Base-by-base conservation (phyloP, 1,140 invertebrate species). In the Microplitis mediator region DNA sequence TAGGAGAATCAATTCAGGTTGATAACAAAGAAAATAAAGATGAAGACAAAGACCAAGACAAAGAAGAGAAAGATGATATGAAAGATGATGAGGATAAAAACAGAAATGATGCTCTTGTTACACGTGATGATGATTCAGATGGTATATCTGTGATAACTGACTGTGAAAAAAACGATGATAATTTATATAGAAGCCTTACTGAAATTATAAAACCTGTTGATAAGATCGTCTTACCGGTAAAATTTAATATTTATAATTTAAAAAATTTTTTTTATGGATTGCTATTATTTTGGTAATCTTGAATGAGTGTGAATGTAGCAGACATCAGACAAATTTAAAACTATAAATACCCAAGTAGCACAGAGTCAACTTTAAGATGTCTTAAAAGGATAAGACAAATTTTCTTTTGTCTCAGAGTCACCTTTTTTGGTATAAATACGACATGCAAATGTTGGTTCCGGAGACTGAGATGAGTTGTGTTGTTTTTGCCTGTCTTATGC, bases 101-200 rank as follows among this genome's bases (percentile, higher is more conserved):
- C 23, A 54, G 16, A 39, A 35, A 3, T 45, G n/a, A 67, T 0
- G 45, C n/a, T 64, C 4, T 36, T 31, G 51, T 36, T 36, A 3
- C 14, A 50, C 4, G 13, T 31, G 60, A 75, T 39, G 68, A 75
- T 31, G 71, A 72, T 23, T 75, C 74, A 14, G 74, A 73, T 62
- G 71, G 71, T 1, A 66, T 73, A 35, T 73, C 74, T 39, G 71
- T 73, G 31, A 73, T 75, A 66, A 69, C 71, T 31, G 74, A 75
- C n/a, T 69, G 62, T 52, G 74, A 75, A 4, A 60, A 16, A 36
- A 61, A 45, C 4, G 66, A 75, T 9, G 23, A 67, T 32, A 54
- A 9, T 32, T 32, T 67, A 32, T 14, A 6, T 54, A 36, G 52
- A 8, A n/a, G 13, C 52, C 31, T 54, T 34, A 32, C 13, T 13